These are phyloP conservation scores for Origma solitaria DNA, from an alignment of 2,113 vertebrate genomes.

Conservation along the genomic window DNA sequence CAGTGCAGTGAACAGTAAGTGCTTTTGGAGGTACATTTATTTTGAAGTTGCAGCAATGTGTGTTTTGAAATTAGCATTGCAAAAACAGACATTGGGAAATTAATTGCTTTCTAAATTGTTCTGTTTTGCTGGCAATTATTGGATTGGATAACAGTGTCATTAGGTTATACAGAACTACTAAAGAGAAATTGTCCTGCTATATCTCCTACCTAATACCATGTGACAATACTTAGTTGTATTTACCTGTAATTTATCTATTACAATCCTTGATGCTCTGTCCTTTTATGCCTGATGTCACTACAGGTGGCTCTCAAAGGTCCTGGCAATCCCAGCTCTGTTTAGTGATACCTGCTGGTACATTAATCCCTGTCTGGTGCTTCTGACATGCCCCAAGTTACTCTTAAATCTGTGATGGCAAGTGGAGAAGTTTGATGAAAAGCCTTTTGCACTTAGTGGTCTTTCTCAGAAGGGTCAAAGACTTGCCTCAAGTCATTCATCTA, in stretches of 20 bases:
- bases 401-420: not conserved
- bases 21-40: not conserved
- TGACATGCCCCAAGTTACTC: not conserved
- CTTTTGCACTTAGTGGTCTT: not conserved
- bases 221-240: not conserved
- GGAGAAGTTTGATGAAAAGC: not conserved
- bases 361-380: not conserved
- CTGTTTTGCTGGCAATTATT: not conserved
- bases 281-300: not conserved
- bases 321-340: not conserved
- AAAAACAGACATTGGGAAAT: not conserved
- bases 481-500: not conserved
- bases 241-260: not conserved
- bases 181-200: not conserved
- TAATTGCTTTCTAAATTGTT: not conserved
- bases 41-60: not conserved
- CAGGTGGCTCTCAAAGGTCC: not conserved
- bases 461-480: not conserved
- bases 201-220: not conserved
- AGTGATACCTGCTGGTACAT: not conserved
- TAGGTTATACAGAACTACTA: not conserved
- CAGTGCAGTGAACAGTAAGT: not conserved
- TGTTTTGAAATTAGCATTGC: not conserved
- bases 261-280: not conserved
- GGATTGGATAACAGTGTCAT: not conserved